Evolutionary conservation across 2,113 vertebrate genomes (phyloP).

Genomic region (Chiloscyllium plagiosum): DNA sequence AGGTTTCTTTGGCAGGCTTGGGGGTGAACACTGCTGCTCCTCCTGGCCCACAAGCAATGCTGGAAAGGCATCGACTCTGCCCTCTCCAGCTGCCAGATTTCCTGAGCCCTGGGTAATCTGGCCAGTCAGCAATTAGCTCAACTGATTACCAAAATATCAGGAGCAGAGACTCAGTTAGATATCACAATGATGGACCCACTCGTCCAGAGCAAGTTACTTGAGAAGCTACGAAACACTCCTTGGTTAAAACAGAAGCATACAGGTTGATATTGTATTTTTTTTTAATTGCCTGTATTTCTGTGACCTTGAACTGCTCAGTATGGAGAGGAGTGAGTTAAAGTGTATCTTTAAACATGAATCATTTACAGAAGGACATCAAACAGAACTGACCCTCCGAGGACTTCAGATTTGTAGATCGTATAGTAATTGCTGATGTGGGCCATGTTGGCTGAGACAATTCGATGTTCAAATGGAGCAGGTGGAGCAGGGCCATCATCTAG

Average conservation of each 20-base stretch:
- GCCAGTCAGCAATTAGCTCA: neutral
- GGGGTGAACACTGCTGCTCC: neutral
- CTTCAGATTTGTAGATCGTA: conserved; percentile 71
- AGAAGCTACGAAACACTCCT: neutral
- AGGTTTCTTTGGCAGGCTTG: neutral
- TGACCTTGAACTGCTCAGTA: neutral
- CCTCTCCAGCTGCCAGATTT: neutral
- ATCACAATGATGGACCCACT: neutral
- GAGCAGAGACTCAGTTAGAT: neutral
- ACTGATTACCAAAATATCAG: neutral
- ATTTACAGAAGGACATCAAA: neutral
- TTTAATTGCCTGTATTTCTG: neutral
- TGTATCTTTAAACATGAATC: neutral
- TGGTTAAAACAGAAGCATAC: neutral
- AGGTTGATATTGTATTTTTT: neutral
- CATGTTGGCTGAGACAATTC: conserved; percentile 78
- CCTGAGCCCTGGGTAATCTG: neutral
- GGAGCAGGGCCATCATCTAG: conserved; percentile 67
- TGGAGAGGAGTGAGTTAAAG: neutral
- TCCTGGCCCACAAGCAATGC: neutral
- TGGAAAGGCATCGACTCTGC: neutral
- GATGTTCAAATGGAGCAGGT: conserved; percentile 82
- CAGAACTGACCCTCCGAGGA: conserved; percentile 85
- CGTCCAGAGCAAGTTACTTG: neutral
- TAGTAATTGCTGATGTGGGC: conserved; percentile 71